phyloP scores from a whole-genome alignment of 2,113 vertebrate species.

The Nyctibius bracteatus region DNA sequence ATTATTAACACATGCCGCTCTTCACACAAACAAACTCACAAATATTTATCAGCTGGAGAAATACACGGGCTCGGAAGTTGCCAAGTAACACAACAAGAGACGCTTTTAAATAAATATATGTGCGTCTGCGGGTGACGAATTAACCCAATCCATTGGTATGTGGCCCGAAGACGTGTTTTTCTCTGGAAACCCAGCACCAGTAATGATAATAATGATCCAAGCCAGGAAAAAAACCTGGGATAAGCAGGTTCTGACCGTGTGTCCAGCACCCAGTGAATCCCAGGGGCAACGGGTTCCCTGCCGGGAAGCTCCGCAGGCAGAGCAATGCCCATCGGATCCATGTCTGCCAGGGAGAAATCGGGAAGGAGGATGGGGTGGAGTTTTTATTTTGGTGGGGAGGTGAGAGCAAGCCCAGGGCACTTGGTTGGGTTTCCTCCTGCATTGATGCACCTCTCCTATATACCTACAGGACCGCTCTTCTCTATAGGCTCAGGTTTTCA shows the following conservation, averaged over 20 bases:
- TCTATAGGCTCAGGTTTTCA: not conserved
- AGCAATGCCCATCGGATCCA: accelerated
- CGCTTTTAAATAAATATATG: slow-evolving; percentile 39
- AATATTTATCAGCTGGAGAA: slow-evolving; percentile 66
- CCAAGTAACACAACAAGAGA: slow-evolving; percentile 58
- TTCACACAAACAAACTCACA: slow-evolving; percentile 23
- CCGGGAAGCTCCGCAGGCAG: not conserved
- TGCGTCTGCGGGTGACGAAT: slow-evolving; percentile 30
- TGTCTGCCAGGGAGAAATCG: accelerated
- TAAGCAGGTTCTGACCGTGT: not conserved
- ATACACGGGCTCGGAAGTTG: slow-evolving; percentile 11
- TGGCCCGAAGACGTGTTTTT: slow-evolving; percentile 35
- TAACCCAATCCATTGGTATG: slow-evolving; percentile 40
- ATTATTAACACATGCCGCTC: slow-evolving; percentile 17
- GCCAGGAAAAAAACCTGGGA: not conserved
- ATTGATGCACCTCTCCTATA: accelerated
- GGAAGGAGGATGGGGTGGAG: not conserved
- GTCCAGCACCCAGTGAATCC: not conserved
- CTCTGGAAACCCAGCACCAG: not conserved
- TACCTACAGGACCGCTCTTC: not conserved
- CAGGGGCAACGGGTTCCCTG: not conserved
- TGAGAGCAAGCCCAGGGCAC: not conserved
- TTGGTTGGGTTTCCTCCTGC: not conserved
- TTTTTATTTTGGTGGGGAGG: not conserved
- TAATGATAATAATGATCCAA: not conserved